Evolutionary conservation across 2,113 vertebrate species (phyloP), one percentile per base, ranked within the genome.

Genomic region (Plecturocebus donacophilus): DNA sequence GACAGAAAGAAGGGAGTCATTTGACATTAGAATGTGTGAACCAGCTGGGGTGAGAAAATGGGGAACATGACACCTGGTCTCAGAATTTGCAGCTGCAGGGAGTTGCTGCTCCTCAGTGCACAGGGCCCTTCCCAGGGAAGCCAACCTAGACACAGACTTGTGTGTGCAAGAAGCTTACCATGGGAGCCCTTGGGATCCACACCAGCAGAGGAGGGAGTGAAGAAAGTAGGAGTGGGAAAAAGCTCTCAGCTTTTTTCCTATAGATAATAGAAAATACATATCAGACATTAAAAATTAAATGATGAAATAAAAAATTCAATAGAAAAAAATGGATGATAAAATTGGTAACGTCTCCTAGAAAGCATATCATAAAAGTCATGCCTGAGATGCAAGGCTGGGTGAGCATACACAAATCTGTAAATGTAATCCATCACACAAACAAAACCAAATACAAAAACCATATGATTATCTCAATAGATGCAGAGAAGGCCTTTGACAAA

Each of bases 201-300:
- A 6, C 12, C 70, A 8, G 27, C 0, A 11, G 16, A 23, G 19
- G 23, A 25, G 0, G 23, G 40, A n/a, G 47, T 1, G 4, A 4
- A 52, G 20, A 47, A 42, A 64, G 42, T 5, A 61, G 21, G 27
- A 3, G 0, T 64, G 35, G 54, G 79, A 75, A 45, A 89, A 9
- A 75, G 56, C 16, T 25, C 6, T n/a, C 21, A 45, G 17, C 10
- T 3, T n/a, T n/a, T 66, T 68, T 4, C 45, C 20, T 12, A 20
- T n/a, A 19, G 30, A 85, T 32, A 25, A 68, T 23, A 49, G 66
- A 88, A 77, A 64, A 38, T 64, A 38, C 7, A 40, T 47, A 5
- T 47, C 13, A 20, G 30, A 47, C 12, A 89, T 58, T 76, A 76
- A 76, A 40, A 61, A 61, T 45, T 35, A 47, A 38, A 45, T 58